Percentiles rank a stretch among this genome's conserved stretches.
phyloP scores from a whole-genome alignment of 2,797 vertebrate genomes.

The Eulemur rubriventer region DNA sequence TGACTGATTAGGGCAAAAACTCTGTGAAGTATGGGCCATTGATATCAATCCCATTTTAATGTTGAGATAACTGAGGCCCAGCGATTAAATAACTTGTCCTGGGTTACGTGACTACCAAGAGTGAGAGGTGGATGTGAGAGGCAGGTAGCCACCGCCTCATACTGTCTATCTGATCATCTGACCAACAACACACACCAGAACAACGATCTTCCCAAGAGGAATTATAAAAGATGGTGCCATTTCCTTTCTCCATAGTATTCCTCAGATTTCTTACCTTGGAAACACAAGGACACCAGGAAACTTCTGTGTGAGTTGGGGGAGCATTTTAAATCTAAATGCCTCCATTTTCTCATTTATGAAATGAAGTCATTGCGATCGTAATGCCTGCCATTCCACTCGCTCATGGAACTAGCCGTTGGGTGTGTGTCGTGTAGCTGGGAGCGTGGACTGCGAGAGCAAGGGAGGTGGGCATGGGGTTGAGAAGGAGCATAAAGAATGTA shows the following conservation, averaged over 20 bases:
- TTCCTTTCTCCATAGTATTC: not conserved
- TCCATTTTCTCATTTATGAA: not conserved
- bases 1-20: not conserved
- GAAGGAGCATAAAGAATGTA: not conserved
- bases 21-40: not conserved
- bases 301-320: not conserved
- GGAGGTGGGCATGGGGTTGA: too few relatives aligned
- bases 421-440: not conserved
- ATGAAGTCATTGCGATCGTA: not conserved
- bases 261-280: not conserved
- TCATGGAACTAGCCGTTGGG: rapidly evolving
- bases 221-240: not conserved
- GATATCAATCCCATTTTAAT: slow-evolving; percentile 25
- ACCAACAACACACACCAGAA: not conserved
- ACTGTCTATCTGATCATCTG: not conserved
- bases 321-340: not conserved
- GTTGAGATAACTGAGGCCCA: not conserved
- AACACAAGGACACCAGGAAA: not conserved
- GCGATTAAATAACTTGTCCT: not conserved
- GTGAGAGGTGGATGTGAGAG: not conserved
- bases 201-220: not conserved
- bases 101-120: not conserved
- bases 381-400: not conserved
- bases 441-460: rapidly evolving
- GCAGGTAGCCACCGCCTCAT: not conserved